Percentiles rank a stretch among this genome's conserved stretches.
phyloP scores from a whole-genome alignment of 2,113 vertebrate genomes.

The Otolemur garnettii region DNA sequence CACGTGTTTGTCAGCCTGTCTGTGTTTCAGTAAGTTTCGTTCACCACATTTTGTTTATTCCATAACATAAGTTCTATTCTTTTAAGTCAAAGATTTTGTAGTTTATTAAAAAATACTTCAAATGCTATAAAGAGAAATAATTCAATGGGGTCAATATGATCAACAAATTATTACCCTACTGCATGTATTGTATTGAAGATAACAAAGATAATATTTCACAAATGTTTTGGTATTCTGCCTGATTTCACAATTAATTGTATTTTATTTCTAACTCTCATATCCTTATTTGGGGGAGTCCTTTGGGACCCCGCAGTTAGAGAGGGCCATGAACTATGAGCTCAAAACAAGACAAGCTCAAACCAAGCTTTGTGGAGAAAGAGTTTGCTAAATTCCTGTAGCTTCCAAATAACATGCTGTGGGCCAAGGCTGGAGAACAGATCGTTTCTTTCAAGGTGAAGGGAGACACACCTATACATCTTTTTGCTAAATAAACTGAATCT shows the following conservation, averaged over 20 bases:
- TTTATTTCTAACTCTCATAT: background rate
- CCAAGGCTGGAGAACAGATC: background rate
- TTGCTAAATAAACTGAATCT: background rate
- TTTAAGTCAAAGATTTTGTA: background rate
- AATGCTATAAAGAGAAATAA: background rate
- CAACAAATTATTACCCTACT: background rate
- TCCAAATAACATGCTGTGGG: background rate
- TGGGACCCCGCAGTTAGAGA: rapidly evolving
- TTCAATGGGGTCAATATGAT: background rate
- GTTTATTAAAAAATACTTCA: background rate
- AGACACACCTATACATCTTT: background rate
- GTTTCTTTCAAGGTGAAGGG: background rate
- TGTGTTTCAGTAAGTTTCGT: background rate
- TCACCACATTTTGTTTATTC: background rate
- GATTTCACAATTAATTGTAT: background rate
- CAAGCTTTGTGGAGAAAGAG: background rate
- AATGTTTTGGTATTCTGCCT: background rate
- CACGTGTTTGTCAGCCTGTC: rapidly evolving
- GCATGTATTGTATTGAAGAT: background rate
- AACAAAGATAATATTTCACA: background rate
- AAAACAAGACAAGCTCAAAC: background rate
- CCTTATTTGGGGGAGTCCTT: background rate
- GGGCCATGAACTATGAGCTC: background rate
- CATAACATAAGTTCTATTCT: background rate
- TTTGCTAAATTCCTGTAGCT: background rate